Percentiles rank a stretch among this genome's conserved stretches.
phyloP scores from a whole-genome alignment of 2,888 invertebrate species.

The Dicyrtomina minuta region DNA sequence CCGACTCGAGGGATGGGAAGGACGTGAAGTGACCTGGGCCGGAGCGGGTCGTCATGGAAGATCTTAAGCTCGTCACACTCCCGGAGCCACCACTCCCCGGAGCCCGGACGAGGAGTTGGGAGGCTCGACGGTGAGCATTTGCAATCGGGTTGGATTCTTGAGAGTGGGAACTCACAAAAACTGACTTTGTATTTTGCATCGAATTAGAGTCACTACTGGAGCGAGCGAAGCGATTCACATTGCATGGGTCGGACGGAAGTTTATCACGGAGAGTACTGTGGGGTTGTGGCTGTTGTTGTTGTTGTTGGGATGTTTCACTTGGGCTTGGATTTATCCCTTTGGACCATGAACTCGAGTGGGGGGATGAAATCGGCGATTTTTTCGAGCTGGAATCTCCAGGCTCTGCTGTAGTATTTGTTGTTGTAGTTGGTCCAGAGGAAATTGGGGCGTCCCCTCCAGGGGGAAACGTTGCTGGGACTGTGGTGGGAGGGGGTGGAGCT shows the following conservation, averaged over 20 bases:
- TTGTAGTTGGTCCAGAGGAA: background rate
- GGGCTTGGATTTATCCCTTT: no score
- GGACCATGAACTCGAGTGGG: constrained; percentile 15
- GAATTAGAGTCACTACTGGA: constrained; percentile 30
- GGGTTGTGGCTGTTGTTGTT: background rate
- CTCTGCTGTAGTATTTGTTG: background rate
- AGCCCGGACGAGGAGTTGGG: constrained; percentile 42
- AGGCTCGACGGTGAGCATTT: constrained; percentile 46
- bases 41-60: constrained; percentile 18
- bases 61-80: constrained; percentile 44
- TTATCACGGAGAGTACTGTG: constrained; percentile 47
- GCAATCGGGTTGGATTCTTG: constrained; percentile 37
- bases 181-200: constrained; percentile 5
- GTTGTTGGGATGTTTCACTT: background rate
- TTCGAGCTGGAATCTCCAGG: constrained; percentile 52
- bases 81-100: constrained; percentile 43
- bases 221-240: constrained; percentile 27
- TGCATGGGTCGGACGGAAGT: constrained; percentile 46
- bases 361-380: constrained; percentile 53
- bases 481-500: no score
- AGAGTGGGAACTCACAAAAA: background rate
- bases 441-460: no score
- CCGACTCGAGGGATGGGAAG: constrained; percentile 47
- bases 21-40: constrained; percentile 36
- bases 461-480: no score